These are phyloP conservation scores for Enteromius trimaculatus DNA, from an alignment of 2,797 vertebrate genomes.

Conservation along the genomic window DNA sequence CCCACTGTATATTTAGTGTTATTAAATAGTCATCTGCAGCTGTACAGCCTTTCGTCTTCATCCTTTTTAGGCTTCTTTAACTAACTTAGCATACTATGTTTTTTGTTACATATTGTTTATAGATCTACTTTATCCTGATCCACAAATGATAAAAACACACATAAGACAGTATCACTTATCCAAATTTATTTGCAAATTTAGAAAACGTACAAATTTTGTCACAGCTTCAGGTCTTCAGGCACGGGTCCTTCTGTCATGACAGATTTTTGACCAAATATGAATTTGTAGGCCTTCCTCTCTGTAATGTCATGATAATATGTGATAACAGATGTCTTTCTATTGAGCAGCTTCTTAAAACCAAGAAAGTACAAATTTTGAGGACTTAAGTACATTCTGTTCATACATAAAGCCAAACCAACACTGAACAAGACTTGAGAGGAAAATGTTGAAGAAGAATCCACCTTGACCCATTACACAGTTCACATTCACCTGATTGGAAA, in stretches of 20 bases:
- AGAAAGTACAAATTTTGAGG: background rate
- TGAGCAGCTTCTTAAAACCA: conserved; percentile 35
- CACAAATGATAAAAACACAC: background rate
- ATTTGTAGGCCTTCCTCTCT: conserved; percentile 68
- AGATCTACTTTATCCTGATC: background rate
- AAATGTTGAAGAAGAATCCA: background rate
- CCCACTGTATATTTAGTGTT: background rate
- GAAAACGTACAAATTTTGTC: conserved; percentile 85
- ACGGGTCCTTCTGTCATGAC: conserved; percentile 77
- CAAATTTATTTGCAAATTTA: conserved; percentile 84
- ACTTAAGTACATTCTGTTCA: conserved; percentile 39
- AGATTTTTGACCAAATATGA: conserved; percentile 66
- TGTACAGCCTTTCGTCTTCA: background rate
- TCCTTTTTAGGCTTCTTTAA: background rate
- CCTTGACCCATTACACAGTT: background rate
- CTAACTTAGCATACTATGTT: background rate
- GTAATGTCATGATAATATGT: conserved; percentile 32
- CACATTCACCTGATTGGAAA: background rate
- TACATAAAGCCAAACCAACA: conserved; percentile 22
- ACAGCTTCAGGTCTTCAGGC: conserved; percentile 88
- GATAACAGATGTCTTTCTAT: conserved; percentile 24
- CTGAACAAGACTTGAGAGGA: conserved; percentile 15
- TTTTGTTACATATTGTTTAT: background rate
- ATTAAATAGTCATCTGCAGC: background rate
- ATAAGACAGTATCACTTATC: background rate